Conservation (phyloP, 1,140 invertebrate genomes). For the Telenomus remus region DNA sequence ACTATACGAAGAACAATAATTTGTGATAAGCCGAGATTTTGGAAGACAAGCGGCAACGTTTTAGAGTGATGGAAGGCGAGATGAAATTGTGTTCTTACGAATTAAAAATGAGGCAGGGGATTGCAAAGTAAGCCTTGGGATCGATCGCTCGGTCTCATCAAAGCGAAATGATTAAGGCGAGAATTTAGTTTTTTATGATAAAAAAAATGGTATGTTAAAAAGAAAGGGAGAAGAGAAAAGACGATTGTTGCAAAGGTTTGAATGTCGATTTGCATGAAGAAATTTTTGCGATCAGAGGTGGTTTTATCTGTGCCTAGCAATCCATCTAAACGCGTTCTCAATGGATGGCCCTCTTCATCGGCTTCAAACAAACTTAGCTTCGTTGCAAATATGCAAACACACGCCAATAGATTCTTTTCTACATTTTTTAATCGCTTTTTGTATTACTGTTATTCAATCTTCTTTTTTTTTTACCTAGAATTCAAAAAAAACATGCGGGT, state of each 20-base stretch:
- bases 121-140: constrained; percentile 38
- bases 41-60: constrained; percentile 65
- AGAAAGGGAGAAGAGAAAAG: constrained; percentile 39
- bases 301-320: constrained; percentile 53
- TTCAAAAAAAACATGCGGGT: constrained; percentile 11
- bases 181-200: constrained; percentile 70
- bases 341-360: constrained; percentile 46
- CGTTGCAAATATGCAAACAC: constrained; percentile 27
- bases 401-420: constrained; percentile 29
- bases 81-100: constrained; percentile 71
- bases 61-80: constrained; percentile 33
- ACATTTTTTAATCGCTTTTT: constrained; percentile 47
- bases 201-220: constrained; percentile 63
- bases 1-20: constrained; percentile 73
- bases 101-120: constrained; percentile 65
- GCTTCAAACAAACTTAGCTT: constrained; percentile 47
- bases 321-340: constrained; percentile 49
- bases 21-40: constrained; percentile 69
- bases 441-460: constrained; percentile 48
- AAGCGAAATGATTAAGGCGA: constrained; percentile 3
- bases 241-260: constrained; percentile 67
- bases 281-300: constrained; percentile 40
- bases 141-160: constrained; percentile 7
- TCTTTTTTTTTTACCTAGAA: constrained; percentile 26
- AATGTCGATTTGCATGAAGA: constrained; percentile 54